phyloP scores from a whole-genome alignment of 2,113 vertebrate species.

The Sigmodon hispidus region DNA sequence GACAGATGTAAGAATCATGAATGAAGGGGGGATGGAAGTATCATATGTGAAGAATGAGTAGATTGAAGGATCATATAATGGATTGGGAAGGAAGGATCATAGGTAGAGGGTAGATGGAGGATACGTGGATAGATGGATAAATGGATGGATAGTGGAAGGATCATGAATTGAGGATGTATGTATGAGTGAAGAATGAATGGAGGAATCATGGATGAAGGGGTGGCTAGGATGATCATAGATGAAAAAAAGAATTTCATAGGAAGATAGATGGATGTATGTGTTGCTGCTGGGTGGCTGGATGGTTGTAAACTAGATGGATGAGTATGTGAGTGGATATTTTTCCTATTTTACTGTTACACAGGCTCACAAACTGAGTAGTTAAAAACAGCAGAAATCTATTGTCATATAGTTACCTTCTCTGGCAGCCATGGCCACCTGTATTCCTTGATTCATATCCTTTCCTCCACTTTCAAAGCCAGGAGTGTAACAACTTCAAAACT shows the following conservation, averaged over 20 bases:
- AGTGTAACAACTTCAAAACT: too few relatives aligned
- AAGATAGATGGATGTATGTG: neutral
- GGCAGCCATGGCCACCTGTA: neutral
- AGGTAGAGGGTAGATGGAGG: neutral
- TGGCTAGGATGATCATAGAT: neutral
- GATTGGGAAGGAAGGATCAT: neutral
- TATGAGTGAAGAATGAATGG: neutral
- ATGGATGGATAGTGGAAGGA: neutral
- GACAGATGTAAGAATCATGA: neutral
- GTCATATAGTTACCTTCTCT: neutral
- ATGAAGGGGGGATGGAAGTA: neutral
- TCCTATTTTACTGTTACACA: neutral
- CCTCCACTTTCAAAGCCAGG: neutral
- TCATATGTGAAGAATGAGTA: too few relatives aligned
- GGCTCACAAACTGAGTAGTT: neutral
- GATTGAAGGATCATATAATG: neutral
- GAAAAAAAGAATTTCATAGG: neutral
- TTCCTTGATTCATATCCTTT: neutral
- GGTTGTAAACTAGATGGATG: too few relatives aligned
- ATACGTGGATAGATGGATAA: too few relatives aligned
- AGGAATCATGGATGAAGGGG: neutral
- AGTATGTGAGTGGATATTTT: neutral
- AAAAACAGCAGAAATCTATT: neutral
- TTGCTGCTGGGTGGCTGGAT: neutral
- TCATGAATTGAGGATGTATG: neutral